Percentiles rank a stretch among this genome's conserved stretches.
phyloP scores from a whole-genome alignment of 2,113 vertebrate species.

The Danionella cerebrum region DNA sequence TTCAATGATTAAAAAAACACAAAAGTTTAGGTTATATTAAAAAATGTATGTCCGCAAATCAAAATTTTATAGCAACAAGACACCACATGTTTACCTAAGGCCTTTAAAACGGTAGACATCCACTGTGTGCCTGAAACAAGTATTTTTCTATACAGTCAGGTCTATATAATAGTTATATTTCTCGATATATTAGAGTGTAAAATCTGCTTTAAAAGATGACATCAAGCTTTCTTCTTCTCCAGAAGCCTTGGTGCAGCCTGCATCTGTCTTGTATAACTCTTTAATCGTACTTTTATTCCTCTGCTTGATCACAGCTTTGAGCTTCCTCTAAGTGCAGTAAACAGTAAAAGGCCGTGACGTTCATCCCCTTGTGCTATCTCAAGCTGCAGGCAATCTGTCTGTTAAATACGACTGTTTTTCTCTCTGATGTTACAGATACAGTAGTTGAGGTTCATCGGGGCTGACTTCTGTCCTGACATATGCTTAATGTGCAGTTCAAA shows the following conservation, averaged over 20 bases:
- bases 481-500: background rate
- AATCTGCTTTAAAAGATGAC: background rate
- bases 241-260: background rate
- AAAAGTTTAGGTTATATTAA: too few relatives aligned
- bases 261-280: conserved; percentile 1
- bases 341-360: conserved; percentile 8
- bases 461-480: background rate
- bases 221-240: background rate
- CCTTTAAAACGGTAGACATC: too few relatives aligned
- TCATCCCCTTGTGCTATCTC: background rate
- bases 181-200: background rate
- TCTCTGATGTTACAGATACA: too few relatives aligned
- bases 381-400: conserved; percentile 11
- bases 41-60: too few relatives aligned
- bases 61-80: too few relatives aligned
- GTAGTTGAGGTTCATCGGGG: background rate
- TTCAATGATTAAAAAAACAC: too few relatives aligned
- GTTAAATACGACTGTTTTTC: background rate
- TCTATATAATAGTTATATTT: too few relatives aligned
- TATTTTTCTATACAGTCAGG: too few relatives aligned
- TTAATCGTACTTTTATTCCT: conserved; percentile 1
- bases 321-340: background rate
- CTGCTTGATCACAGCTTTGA: background rate
- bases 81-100: too few relatives aligned
- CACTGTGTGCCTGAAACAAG: too few relatives aligned